These are phyloP conservation scores for Hippocampus comes DNA, from an alignment of 2,113 vertebrate species.

Conservation along the genomic window DNA sequence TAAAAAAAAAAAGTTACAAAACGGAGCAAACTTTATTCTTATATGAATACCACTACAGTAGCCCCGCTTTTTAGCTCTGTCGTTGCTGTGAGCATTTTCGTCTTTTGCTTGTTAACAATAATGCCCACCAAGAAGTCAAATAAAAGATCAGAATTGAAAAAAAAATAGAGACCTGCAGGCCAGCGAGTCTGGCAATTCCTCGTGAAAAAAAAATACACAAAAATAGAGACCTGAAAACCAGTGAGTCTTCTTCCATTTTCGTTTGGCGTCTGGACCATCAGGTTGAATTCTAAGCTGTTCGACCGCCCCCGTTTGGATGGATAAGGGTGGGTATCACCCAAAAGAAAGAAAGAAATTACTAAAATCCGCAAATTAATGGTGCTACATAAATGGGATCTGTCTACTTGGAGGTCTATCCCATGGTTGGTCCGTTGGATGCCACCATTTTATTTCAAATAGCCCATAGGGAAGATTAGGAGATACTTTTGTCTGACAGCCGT, in stretches of 20 bases:
- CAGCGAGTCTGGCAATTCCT: too few relatives aligned
- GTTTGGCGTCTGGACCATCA: not conserved
- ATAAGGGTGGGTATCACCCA: not conserved
- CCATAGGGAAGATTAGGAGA: conserved; percentile 58
- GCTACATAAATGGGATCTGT: not conserved
- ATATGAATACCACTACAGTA: too few relatives aligned
- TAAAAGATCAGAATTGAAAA: not conserved
- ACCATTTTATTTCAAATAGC: conserved; percentile 48
- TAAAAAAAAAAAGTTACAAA: too few relatives aligned
- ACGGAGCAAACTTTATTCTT: too few relatives aligned
- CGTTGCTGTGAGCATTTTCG: not conserved
- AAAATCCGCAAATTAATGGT: not conserved
- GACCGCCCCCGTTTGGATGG: not conserved
- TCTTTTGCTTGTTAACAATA: not conserved
- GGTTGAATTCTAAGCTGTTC: not conserved
- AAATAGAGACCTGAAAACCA: not conserved
- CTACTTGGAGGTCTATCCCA: conserved; percentile 12
- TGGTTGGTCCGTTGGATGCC: not conserved
- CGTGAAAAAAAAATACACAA: not conserved
- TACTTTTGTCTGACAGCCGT: conserved; percentile 53
- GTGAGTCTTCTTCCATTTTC: not conserved
- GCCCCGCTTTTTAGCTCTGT: not conserved
- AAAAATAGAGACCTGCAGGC: not conserved
- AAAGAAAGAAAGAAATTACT: not conserved
- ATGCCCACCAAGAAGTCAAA: not conserved